Evolutionary conservation across 2,888 invertebrate genomes (phyloP), one percentile per base, ranked within the genome.

Genomic region (Sarcophaga rosellei): DNA sequence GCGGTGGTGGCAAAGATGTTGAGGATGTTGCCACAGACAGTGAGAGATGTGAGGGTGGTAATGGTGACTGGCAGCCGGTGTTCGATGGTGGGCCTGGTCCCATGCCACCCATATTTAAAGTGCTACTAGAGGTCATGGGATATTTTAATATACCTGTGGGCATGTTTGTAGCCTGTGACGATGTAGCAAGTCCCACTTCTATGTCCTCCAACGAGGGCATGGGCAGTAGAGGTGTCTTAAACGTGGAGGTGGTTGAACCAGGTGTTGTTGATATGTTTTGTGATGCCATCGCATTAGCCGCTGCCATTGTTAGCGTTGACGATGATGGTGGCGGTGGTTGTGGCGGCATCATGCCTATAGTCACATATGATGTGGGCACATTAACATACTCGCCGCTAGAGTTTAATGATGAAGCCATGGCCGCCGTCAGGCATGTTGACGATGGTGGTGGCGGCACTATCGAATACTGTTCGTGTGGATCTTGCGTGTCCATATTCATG

Each of bases 191-290:
- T 10, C 88, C 88, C 62, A 90, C 90, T 88, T 92, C 91, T 88
- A 92, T 92, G 77, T 91, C 92, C 89, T 92, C 91, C 81, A 91
- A 87, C 73, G 91, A 90, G 15, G 91, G 91, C 91, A 91, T 91
- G 61, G 91, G 91, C 76, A 92, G 83, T 62, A 91, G 88, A 53
- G 91, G 92, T 47, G 91, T 88, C 70, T 88, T 89, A 70, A 89
- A 89, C 44, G 88, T 89, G 35, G 86, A 70, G 59, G 86, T 81
- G 73, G 88, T 63, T 68, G 86, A 80, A 25, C 86, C 73, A 25
- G 88, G 17, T 53, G 53, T 77, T 17, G 87, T 66, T 81, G 86
- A 89, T 82, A 87, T 88, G 83, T 85, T 88, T 86, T 90, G 87
- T 83, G 77, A 87, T 86, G 87, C 76, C 88, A 84, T 47, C 69